phyloP scores from a whole-genome alignment of 92 coral and sea anemone genomes.

The Palythoa heliodiscus region DNA sequence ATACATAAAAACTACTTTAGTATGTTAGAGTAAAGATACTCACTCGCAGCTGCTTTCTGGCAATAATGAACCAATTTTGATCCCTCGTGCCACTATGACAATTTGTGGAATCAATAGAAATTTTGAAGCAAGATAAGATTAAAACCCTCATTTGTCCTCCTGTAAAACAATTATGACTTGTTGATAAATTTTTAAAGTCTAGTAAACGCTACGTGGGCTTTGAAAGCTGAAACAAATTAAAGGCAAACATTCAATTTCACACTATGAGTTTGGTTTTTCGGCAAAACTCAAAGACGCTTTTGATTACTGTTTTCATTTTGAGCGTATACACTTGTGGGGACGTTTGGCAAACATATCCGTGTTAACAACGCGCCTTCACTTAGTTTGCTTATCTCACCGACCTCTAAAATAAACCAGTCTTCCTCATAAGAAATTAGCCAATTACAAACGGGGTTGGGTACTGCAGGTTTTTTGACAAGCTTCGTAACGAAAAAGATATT shows the following conservation, averaged over 20 bases:
- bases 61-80: constrained; percentile 1
- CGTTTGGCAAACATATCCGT: background rate
- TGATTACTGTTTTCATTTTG: constrained; percentile 24
- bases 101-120: background rate
- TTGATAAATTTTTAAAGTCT: background rate
- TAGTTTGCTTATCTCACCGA: background rate
- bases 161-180: background rate
- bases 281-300: constrained; percentile 25
- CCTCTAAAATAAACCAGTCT: constrained; percentile 10
- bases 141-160: constrained; percentile 4
- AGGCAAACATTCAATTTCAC: background rate
- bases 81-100: background rate
- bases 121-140: constrained; percentile 10
- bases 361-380: constrained; percentile 8
- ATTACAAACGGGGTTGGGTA: background rate
- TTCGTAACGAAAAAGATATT: background rate
- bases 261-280: constrained; percentile 2
- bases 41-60: constrained; percentile 6
- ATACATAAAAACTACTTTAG: background rate
- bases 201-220: background rate
- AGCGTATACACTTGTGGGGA: background rate
- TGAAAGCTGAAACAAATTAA: background rate
- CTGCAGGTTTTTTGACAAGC: background rate
- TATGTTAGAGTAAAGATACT: background rate
- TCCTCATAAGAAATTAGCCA: constrained; percentile 2